These are phyloP conservation scores for Molossus alvarezi DNA, from an alignment of 2,797 vertebrate genomes.

Conservation along the genomic window DNA sequence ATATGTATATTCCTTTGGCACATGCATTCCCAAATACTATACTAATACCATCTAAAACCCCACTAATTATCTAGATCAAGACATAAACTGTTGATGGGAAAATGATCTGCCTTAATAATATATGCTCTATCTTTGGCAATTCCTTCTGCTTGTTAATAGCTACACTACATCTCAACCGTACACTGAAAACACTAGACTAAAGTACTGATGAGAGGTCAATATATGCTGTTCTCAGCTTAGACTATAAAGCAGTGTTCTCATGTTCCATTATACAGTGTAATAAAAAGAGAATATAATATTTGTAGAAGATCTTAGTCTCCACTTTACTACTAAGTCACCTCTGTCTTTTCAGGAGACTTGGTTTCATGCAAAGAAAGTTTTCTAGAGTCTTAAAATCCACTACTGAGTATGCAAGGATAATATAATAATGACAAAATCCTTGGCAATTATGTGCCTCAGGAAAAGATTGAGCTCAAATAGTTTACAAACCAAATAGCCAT, in stretches of 20 bases:
- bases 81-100: slow-evolving; percentile 78
- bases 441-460: slow-evolving; percentile 31
- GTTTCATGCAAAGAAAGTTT: slow-evolving; percentile 72
- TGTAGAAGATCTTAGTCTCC: slow-evolving; percentile 1
- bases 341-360: neutral
- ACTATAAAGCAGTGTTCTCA: slow-evolving; percentile 57
- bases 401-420: slow-evolving; percentile 25
- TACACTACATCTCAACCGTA: slow-evolving; percentile 65
- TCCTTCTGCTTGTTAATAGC: slow-evolving; percentile 76
- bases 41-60: slow-evolving; percentile 76
- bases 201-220: slow-evolving; percentile 64
- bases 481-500: slow-evolving; percentile 68
- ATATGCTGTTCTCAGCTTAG: slow-evolving; percentile 37
- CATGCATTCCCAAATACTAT: slow-evolving; percentile 69
- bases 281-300: slow-evolving; percentile 58
- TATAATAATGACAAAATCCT: slow-evolving; percentile 33
- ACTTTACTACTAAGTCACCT: slow-evolving; percentile 14
- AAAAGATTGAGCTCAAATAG: slow-evolving; percentile 49
- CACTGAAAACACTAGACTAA: slow-evolving; percentile 58
- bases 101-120: slow-evolving; percentile 80
- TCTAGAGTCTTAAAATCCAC: slow-evolving; percentile 61
- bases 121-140: slow-evolving; percentile 72
- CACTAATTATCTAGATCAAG: slow-evolving; percentile 71
- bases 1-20: slow-evolving; percentile 55
- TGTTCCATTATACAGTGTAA: slow-evolving; percentile 66